Base-by-base conservation (phyloP, 2,888 invertebrate genomes). In the Aromia moschata region DNA sequence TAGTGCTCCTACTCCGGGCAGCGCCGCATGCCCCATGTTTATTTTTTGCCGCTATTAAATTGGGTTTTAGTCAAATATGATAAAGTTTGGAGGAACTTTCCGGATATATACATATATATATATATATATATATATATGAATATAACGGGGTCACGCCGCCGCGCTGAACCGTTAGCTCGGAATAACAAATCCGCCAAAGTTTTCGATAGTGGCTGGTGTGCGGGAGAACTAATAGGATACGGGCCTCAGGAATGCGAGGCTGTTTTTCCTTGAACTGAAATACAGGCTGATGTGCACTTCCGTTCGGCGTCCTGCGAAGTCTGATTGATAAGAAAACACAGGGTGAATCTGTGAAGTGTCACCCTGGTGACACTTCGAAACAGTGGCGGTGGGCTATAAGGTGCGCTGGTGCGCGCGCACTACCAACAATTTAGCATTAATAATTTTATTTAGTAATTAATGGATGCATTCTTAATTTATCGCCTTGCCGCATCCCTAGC, bases 141-240 rank as follows among this genome's bases (percentile, higher is more conserved):
- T n/a, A n/a, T n/a, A n/a, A n/a, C 52, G 58, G 45, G 60, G 66
- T 65, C 60, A 64, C 60, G 58, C 61, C 61, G n/a, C n/a, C n/a
- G n/a, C n/a, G n/a, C n/a, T n/a, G n/a, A n/a, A n/a, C n/a, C n/a
- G 58, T 59, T 64, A 65, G 65, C 60, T 53, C 52, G 45, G 57
- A 63, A 69, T 65, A 69, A 61, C 67, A 67, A 66, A 66, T 68
- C 64, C 60, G 59, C 46, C 46, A 56, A 65, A 69, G 65, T 70
- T 67, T 60, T 31, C 20, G 33, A 56, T 52, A 54, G 14, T 40
- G 38, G 43, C 14, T 38, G 43, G 36, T 12, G 36, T 43, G 38
- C 37, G 25, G 31, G 47, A 55, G 38, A 64, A 59, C 59, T 59
- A 55, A 64, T 61, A 58, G 56, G 64, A 64, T 61, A 59, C 40